These are phyloP conservation scores for Samia ricini DNA, from an alignment of 1,140 invertebrate species.

Conservation along the genomic window DNA sequence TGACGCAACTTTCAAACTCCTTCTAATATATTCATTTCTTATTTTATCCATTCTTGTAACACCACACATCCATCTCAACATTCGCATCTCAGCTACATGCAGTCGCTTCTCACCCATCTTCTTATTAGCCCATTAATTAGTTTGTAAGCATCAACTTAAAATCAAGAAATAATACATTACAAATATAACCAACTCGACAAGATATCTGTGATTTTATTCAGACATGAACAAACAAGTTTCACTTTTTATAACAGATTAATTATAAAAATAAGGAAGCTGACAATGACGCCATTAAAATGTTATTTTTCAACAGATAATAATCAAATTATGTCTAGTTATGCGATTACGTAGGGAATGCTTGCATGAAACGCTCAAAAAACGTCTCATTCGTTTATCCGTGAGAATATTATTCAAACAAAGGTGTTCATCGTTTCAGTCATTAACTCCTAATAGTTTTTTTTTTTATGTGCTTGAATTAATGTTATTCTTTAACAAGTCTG, in stretches of 20 bases:
- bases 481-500: neutral
- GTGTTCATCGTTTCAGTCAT: neutral
- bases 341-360: conserved; percentile 1
- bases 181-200: too few relatives aligned
- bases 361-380: neutral
- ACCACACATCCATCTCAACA: too few relatives aligned
- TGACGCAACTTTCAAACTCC: too few relatives aligned
- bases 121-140: too few relatives aligned
- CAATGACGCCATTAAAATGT: neutral
- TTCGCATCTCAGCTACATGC: too few relatives aligned
- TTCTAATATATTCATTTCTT: too few relatives aligned
- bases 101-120: too few relatives aligned
- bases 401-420: neutral
- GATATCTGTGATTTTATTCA: too few relatives aligned
- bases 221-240: neutral
- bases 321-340: conserved; percentile 1
- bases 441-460: neutral
- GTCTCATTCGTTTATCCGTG: neutral
- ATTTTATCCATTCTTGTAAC: too few relatives aligned
- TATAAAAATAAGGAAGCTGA: neutral
- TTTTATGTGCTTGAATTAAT: neutral
- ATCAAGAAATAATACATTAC: too few relatives aligned
- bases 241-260: neutral
- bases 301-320: neutral
- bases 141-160: too few relatives aligned